phyloP scores from a whole-genome alignment of 2,113 vertebrate species.

The Pelobates fuscus region DNA sequence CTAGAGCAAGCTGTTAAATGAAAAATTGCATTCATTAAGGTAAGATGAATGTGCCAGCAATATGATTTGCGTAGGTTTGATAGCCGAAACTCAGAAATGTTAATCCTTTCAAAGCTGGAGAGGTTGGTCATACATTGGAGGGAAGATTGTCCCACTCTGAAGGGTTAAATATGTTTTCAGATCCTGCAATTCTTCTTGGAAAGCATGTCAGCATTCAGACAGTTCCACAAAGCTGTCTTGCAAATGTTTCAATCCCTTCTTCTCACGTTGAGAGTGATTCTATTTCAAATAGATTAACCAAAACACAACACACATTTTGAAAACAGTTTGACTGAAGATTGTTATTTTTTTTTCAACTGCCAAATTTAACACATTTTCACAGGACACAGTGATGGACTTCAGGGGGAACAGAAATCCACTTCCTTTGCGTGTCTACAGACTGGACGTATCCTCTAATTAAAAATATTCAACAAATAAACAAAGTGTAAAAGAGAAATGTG shows the following conservation, averaged over 20 bases:
- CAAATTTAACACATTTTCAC: too few relatives aligned
- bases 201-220: constrained; percentile 51
- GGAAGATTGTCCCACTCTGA: not conserved
- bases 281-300: not conserved
- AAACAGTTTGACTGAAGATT: not conserved
- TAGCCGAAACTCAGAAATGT: constrained; percentile 33
- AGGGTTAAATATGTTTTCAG: constrained; percentile 52
- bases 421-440: too few relatives aligned
- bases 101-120: constrained; percentile 28
- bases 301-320: constrained; percentile 5
- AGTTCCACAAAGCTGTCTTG: constrained; percentile 23
- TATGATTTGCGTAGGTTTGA: constrained; percentile 71
- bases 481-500: too few relatives aligned
- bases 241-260: constrained; percentile 51
- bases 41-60: constrained; percentile 71
- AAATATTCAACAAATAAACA: too few relatives aligned
- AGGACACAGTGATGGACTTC: too few relatives aligned
- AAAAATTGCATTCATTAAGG: constrained; percentile 83
- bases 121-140: not conserved
- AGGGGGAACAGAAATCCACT: too few relatives aligned
- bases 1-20: constrained; percentile 76
- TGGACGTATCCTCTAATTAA: too few relatives aligned
- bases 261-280: constrained; percentile 24
- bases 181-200: constrained; percentile 40
- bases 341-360: too few relatives aligned